A percentile compares a stretch with the other conserved stretches of the same genome.
phyloP scores from a whole-genome alignment of 2,797 vertebrate genomes.

The Leucoraja ocellata region DNA sequence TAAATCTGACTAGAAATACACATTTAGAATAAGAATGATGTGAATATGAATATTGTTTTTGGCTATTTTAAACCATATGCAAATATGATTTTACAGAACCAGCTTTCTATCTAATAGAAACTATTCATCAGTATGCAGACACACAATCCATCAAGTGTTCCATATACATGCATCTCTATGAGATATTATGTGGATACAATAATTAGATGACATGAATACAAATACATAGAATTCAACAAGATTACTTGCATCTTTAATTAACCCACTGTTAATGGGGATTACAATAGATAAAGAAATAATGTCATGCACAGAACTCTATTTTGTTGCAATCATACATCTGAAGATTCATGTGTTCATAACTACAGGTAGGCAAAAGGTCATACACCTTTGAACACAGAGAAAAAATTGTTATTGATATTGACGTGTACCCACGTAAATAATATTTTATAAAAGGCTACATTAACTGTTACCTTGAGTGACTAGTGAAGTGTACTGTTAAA shows the following conservation, averaged over 20 bases:
- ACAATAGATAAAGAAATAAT: background rate
- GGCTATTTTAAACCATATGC: conserved; percentile 56
- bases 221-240: background rate
- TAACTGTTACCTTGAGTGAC: background rate
- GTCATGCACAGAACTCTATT: background rate
- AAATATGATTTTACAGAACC: conserved; percentile 59
- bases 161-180: background rate
- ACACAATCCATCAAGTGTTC: conserved; percentile 53
- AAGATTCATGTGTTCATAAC: background rate
- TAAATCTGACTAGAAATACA: conserved; percentile 12
- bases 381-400: background rate
- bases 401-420: background rate
- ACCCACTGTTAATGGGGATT: background rate
- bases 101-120: conserved; percentile 52
- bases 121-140: conserved; percentile 50
- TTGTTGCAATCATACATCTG: background rate
- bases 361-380: background rate
- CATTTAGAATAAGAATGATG: background rate
- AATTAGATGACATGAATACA: background rate
- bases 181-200: background rate
- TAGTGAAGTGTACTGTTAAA: background rate
- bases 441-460: background rate
- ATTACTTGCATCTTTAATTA: background rate
- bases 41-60: conserved; percentile 42
- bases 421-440: background rate